Conservation (phyloP, 2,888 invertebrate species). For the Nomada goodeniana region DNA sequence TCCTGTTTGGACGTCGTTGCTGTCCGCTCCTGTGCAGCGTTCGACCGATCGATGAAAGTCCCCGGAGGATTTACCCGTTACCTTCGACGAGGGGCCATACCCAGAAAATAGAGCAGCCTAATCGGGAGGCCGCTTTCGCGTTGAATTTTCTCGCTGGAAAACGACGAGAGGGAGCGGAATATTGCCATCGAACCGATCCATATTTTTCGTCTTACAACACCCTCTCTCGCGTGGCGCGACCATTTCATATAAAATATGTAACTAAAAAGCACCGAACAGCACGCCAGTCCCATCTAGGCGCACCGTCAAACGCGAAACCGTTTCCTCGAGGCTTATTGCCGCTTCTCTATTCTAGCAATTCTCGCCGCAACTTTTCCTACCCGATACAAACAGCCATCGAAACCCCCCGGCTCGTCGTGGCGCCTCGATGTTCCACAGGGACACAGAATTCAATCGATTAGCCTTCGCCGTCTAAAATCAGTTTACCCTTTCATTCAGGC, state of each 20-base stretch:
- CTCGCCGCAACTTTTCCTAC: not conserved
- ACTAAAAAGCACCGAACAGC: constrained; percentile 1
- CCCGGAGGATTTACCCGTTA: constrained; percentile 52
- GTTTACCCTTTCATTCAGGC: not conserved
- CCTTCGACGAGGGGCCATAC: constrained; percentile 45
- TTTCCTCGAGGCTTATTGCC: not conserved
- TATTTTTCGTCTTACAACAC: constrained; percentile 24
- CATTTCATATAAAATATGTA: constrained; percentile 10
- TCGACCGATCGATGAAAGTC: constrained; percentile 53
- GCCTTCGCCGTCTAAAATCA: constrained; percentile 20
- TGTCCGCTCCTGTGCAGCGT: constrained; percentile 22
- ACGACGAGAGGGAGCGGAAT: constrained; percentile 12
- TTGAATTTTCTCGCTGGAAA: constrained; percentile 34
- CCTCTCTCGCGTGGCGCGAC: not conserved
- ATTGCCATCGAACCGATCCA: constrained; percentile 28
- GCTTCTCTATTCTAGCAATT: not conserved
- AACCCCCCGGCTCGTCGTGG: not conserved
- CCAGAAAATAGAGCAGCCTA: constrained; percentile 53
- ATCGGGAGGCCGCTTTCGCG: constrained; percentile 32
- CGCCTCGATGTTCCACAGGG: not conserved
- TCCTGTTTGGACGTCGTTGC: constrained; percentile 11
- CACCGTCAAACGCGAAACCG: not conserved
- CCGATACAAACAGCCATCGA: not conserved
- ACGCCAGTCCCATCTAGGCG: no score
- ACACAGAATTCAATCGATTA: not conserved